Base-by-base conservation (phyloP, 2,113 vertebrate species). In the Casuarius casuarius region DNA sequence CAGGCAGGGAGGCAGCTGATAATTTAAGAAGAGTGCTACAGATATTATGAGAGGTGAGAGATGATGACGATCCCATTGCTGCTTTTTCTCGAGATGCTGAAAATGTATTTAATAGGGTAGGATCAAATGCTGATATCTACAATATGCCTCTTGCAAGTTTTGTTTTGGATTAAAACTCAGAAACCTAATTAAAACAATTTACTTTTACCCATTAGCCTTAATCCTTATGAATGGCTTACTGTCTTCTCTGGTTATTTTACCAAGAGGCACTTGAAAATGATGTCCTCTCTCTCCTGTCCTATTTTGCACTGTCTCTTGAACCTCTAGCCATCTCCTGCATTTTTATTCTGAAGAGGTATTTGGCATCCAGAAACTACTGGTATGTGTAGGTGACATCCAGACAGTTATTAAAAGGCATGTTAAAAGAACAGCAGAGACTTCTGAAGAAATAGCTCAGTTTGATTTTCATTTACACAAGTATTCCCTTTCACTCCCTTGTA, bases 131-230 rank as follows among this genome's bases (percentile, higher is more conserved):
- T 88, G 91, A 48, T 95, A 92, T 96, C 94, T 97, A 86, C 87
- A 96, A 54, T 92, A 94, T 21, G 89, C 85, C 72, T 95, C 92
- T 87, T 83, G 65, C 77, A 82, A 96, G 91, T 91, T 97, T 97
- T 97, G 94, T 95, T 97, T 97, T 92, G 96, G 95, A 97, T 97
- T 96, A 97, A 94, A 97, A 97, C 87, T 94, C 94, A 95, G 94
- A 98, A 97, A 97, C 92, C 96, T 94, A 97, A 98, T 97, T 96
- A 97, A 97, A 98, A 97, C 91, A 94, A 97, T 95, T 96, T 92
- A 94, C 91, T 97, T 96, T 97, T 94, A 95, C 95, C 96, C 97
- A 96, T 94, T 96, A 96, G 92, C 93, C 88, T 94, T 97, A 96
- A 97, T 96, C 97, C 97, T 95, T 97, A 95, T 97, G 95, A 97